Evolutionary conservation across 2,797 vertebrate genomes (phyloP), one percentile per base, ranked within the genome.

Genomic region (Alca torda): DNA sequence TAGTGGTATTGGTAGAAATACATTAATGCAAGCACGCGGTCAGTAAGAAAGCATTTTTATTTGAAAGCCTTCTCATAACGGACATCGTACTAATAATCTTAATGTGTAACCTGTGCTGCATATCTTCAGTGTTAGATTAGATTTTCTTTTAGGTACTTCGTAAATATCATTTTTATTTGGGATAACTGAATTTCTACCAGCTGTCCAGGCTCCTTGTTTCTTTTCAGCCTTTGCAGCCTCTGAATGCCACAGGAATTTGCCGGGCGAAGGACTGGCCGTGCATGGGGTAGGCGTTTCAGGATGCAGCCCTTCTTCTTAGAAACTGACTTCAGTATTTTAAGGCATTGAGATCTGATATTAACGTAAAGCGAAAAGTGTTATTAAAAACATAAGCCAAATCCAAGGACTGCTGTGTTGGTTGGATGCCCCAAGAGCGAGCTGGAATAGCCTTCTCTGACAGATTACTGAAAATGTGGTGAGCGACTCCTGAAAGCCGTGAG

Each of bases 1-100:
- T 96, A 94, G 93, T 33, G 76, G 51, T 87, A 89, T 93, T 76
- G 63, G 87, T 90, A 89, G 84, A 95, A 94, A 83, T 61, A 41
- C 28, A 76, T 94, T 95, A 89, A 41, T 0, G 0, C 4, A 15
- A 93, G 84, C 28, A 30, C 12, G 2, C 16, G 2, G 57, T 61
- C 78, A 39, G 74, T 87, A 75, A 57, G 63, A 74, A 92, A 75
- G 23, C 7, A 3, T 43, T 87, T 90, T 93, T 94, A 59, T 90
- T 85, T 95, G 64, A 90, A 94, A 93, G 69, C 57, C 18, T 77
- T 87, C 72, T 81, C 8, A 7, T 65, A 70, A 60, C 2, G 0
- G 51, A n/a, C 41, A 11, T 51, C 0, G 1, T 53, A 11, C 72
- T 80, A 75, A 87, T 83, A 85, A 86, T 87, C 83, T 53, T 84